Evolutionary conservation across 2,888 invertebrate species (phyloP), one percentile per base, ranked within the genome.

Genomic region (Hypomecis punctinalis): DNA sequence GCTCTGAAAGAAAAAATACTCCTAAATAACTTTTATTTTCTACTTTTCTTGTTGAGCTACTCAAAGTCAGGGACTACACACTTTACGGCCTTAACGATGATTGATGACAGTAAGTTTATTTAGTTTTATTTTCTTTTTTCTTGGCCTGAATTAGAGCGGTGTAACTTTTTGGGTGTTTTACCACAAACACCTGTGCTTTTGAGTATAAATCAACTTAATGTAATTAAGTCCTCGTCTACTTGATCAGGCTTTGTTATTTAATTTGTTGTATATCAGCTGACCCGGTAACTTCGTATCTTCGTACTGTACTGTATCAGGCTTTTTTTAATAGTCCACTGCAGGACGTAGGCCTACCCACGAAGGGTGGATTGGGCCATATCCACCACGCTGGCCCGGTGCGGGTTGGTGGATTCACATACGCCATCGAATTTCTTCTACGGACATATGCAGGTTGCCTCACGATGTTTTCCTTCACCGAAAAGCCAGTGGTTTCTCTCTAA

Each of bases 151-250:
- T 47, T 6, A 47, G 47, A 52, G 48, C 40, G 39, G 8, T 40
- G 71, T 76, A 77, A 80, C 78, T 80, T 81, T 82, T 75, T 76
- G 74, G 76, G 68, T 74, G 73, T 81, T 59, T 23, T 51, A 45
- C 63, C 49, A 56, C 46, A 59, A 55, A 56, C 60, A 64, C 60
- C 64, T 60, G 64, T 60, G 59, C 36, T 60, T 64, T 55, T 43
- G 35, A 60, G 48, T 48, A 48, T 58, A 54, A 58, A 59, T 59
- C 54, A 58, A 48, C 43, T 47, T 52, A 57, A n/a, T n/a, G n/a
- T 63, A 85, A 84, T 86, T 82, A 86, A 79, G 74, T 71, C 76
- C 78, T 84, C 84, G 77, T 86, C 84, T 84, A 73, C 72, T 23
- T 23, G 23, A 23, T 23, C 23, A 23, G 23, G 23, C 1, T 23